phyloP scores from a whole-genome alignment of 2,888 invertebrate genomes.

The Thumatha senex region DNA sequence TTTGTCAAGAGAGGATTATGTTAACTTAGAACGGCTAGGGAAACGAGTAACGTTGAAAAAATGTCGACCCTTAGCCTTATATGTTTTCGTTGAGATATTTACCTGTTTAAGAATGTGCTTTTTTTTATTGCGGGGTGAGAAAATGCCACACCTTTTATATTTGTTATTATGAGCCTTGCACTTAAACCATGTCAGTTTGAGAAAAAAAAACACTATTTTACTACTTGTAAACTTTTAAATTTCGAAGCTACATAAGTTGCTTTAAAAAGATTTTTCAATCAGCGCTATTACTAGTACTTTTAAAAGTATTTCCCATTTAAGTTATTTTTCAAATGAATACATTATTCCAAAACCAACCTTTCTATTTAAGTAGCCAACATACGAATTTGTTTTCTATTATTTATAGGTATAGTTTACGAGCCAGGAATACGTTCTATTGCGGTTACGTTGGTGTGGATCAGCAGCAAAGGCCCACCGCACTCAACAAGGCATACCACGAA shows the following conservation, averaged over 20 bases:
- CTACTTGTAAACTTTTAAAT: too few species aligned
- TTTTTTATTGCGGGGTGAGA: constrained; percentile 41
- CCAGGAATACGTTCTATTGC: constrained; percentile 13
- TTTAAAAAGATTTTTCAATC: too few species aligned
- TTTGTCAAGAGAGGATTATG: constrained; percentile 80
- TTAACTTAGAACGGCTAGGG: constrained; percentile 73
- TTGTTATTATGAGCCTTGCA: constrained; percentile 22
- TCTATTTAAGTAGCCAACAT: too few species aligned
- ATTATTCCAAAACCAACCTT: background rate
- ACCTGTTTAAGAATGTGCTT: constrained; percentile 52
- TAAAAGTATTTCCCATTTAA: too few species aligned
- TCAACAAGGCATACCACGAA: constrained; percentile 39
- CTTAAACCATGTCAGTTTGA: constrained; percentile 11
- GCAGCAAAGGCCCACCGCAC: constrained; percentile 14
- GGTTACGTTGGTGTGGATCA: constrained; percentile 19
- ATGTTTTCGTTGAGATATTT: constrained; percentile 56
- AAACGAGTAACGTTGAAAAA: constrained; percentile 62
- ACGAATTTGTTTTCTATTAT: too few species aligned
- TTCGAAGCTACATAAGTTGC: too few species aligned
- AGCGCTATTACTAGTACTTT: too few species aligned
- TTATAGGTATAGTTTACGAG: background rate
- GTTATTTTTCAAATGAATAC: too few species aligned
- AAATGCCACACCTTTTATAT: constrained; percentile 32
- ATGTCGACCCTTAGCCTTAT: constrained; percentile 53
- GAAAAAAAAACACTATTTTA: too few species aligned